A percentile compares a stretch with the other conserved stretches of the same genome.
Evolutionary conservation across 2,888 invertebrate species (phyloP).

Genomic region (Girardia tigrina): DNA sequence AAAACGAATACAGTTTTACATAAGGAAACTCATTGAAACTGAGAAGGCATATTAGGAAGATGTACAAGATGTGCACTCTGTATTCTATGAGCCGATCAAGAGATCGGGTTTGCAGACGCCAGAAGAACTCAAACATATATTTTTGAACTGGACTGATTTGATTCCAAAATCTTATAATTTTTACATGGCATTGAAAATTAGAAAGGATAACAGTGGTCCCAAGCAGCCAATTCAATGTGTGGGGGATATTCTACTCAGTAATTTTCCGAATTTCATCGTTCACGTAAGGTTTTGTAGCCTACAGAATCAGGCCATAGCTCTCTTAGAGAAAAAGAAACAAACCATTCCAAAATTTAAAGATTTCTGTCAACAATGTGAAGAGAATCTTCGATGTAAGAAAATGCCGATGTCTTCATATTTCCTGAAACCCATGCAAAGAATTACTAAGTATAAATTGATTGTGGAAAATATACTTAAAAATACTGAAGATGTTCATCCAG

Average conservation of each 20-base stretch:
- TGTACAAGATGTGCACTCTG: slow-evolving; percentile 32
- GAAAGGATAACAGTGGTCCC: slow-evolving; percentile 56
- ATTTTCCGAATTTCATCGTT: slow-evolving; percentile 60
- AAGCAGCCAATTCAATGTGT: slow-evolving; percentile 56
- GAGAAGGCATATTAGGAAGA: slow-evolving; percentile 57
- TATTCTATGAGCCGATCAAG: slow-evolving; percentile 55
- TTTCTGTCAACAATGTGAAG: slow-evolving; percentile 35
- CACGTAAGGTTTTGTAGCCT: slow-evolving; percentile 64
- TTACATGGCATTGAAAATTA: slow-evolving; percentile 52
- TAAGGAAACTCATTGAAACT: slow-evolving; percentile 61
- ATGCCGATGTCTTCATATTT: slow-evolving; percentile 63
- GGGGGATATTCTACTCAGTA: slow-evolving; percentile 62
- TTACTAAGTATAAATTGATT: slow-evolving; percentile 65
- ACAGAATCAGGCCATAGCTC: slow-evolving; percentile 60
- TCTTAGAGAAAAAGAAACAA: slow-evolving; percentile 54
- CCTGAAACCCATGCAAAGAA: slow-evolving; percentile 68
- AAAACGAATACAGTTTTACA: slow-evolving; percentile 57
- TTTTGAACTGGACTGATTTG: slow-evolving; percentile 65
- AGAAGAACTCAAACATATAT: slow-evolving; percentile 59
- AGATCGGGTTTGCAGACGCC: slow-evolving; percentile 56
- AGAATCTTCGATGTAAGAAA: slow-evolving; percentile 34
- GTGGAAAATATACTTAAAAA: slow-evolving; percentile 61
- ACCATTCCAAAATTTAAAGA: slow-evolving; percentile 30
- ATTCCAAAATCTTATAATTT: slow-evolving; percentile 47
- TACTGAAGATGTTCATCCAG: slow-evolving; percentile 56